Conservation (phyloP, 2,888 invertebrate genomes). For the Noctua fimbriata region DNA sequence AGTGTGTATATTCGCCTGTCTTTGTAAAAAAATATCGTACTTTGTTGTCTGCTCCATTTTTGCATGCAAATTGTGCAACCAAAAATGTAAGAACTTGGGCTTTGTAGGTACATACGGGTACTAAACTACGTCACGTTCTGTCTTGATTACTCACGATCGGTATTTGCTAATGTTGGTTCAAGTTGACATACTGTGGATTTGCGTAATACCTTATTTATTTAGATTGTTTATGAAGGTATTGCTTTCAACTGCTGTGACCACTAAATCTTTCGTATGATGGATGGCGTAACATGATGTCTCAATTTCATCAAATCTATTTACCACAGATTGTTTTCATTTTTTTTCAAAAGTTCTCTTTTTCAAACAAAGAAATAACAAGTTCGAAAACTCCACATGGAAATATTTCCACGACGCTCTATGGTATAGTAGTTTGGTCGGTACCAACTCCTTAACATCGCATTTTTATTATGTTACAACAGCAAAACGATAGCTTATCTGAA, state of each 20-base stretch:
- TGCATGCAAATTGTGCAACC: slow-evolving; percentile 40
- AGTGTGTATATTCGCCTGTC: neutral
- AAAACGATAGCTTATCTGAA: slow-evolving; percentile 78
- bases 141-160: slow-evolving; percentile 61
- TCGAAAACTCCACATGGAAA: neutral
- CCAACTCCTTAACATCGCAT: slow-evolving; percentile 43
- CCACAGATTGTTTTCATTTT: neutral
- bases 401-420: slow-evolving; percentile 15
- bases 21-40: neutral
- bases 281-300: neutral
- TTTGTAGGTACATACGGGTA: slow-evolving; percentile 26
- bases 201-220: slow-evolving; percentile 46
- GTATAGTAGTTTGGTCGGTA: neutral
- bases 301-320: neutral
- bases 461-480: slow-evolving; percentile 68
- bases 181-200: slow-evolving; percentile 45
- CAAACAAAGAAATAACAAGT: neutral
- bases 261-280: slow-evolving; percentile 29
- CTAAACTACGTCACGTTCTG: slow-evolving; percentile 53
- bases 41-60: slow-evolving; percentile 33
- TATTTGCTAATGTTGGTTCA: slow-evolving; percentile 52
- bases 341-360: neutral
- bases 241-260: slow-evolving; percentile 45
- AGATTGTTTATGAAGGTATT: slow-evolving; percentile 47
- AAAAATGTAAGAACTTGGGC: slow-evolving; percentile 9